Evolutionary conservation across 2,113 vertebrate genomes (phyloP).

Genomic region (Dipodomys spectabilis): DNA sequence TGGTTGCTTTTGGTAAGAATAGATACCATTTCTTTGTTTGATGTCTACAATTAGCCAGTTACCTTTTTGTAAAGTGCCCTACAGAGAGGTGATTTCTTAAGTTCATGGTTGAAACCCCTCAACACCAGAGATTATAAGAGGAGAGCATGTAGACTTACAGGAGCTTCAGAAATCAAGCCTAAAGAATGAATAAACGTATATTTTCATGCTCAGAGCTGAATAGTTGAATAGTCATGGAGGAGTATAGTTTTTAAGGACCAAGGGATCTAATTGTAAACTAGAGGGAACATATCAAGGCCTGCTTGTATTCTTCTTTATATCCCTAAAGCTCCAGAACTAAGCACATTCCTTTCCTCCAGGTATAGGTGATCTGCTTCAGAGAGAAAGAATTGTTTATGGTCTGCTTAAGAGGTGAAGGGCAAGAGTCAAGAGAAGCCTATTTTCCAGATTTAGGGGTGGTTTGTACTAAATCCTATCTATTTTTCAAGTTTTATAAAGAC

Average conservation of each 20-base stretch:
- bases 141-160: neutral
- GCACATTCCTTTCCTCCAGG: neutral
- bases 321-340: neutral
- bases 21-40: neutral
- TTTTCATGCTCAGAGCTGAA: neutral
- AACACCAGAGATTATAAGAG: neutral
- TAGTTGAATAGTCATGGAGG: neutral
- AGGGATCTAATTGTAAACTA: neutral
- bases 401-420: neutral
- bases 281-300: neutral
- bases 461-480: neutral
- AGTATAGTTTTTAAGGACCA: neutral
- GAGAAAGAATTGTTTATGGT: neutral
- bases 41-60: neutral
- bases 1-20: neutral
- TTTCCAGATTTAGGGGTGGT: neutral
- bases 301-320: neutral
- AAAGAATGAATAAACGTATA: neutral
- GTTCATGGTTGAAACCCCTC: neutral
- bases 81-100: neutral
- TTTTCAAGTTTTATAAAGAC: neutral
- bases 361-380: neutral
- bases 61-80: neutral
- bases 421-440: neutral
- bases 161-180: neutral